Evolutionary conservation across 2,888 invertebrate genomes (phyloP).

Genomic region (Parasteatoda lunata): DNA sequence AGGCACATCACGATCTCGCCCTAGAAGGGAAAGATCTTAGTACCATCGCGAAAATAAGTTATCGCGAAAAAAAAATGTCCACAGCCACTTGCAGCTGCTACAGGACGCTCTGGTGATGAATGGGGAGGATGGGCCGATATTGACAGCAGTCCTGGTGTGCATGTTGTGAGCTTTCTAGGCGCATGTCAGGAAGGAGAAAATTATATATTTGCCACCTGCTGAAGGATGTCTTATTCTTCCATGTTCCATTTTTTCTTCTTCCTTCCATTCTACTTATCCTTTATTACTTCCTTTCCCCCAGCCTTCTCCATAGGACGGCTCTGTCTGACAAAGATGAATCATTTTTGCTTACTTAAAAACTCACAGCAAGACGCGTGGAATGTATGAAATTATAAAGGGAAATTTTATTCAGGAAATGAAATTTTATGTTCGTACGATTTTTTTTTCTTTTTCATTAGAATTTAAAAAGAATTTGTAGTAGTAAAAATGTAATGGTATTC

Average conservation of each 20-base stretch:
- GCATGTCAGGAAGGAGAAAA: conserved; percentile 48
- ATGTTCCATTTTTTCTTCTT: conserved; percentile 30
- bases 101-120: conserved; percentile 51
- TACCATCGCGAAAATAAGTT: background rate
- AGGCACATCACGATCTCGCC: conserved; percentile 31
- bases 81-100: conserved; percentile 57
- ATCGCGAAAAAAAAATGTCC: conserved; percentile 40
- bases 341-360: background rate
- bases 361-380: too few relatives aligned
- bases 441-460: too few relatives aligned
- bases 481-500: too few relatives aligned
- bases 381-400: background rate
- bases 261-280: conserved; percentile 13
- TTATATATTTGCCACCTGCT: conserved; percentile 65
- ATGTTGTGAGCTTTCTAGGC: conserved; percentile 31
- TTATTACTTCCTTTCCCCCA: conserved; percentile 5
- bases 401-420: too few relatives aligned
- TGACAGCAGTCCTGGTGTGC: conserved; percentile 62
- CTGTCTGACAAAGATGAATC: conserved; percentile 39
- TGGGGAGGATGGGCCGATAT: conserved; percentile 53
- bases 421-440: too few relatives aligned
- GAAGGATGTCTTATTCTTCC: conserved; percentile 60
- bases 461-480: too few relatives aligned
- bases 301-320: conserved; percentile 11
- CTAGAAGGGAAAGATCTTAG: conserved; percentile 14